Percentiles rank a stretch among this genome's conserved stretches.
Evolutionary conservation across 2,113 vertebrate genomes (phyloP).

Genomic region (Suncus etruscus): DNA sequence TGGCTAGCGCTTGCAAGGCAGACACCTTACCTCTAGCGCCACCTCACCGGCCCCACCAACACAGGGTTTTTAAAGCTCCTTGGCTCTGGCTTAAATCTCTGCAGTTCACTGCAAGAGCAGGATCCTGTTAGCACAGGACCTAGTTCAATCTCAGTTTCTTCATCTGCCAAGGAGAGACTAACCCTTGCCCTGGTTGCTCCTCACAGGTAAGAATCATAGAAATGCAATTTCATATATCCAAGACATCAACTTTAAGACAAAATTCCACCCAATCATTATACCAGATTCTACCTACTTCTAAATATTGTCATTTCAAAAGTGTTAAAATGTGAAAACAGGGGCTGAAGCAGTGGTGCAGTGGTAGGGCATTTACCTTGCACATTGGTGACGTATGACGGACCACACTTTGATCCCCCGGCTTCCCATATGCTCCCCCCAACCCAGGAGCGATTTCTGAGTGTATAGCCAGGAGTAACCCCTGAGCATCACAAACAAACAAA

Average conservation of each 20-base stretch:
- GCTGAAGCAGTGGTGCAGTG: too few species aligned
- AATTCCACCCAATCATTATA: constrained; percentile 15
- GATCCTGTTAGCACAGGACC: not conserved
- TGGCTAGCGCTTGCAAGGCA: too few species aligned
- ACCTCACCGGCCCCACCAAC: too few species aligned
- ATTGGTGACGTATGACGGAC: too few species aligned
- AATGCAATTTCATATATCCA: constrained; percentile 3
- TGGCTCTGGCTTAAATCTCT: not conserved
- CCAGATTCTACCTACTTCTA: not conserved
- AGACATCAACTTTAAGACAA: constrained; percentile 41
- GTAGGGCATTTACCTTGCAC: too few species aligned
- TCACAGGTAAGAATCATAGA: not conserved
- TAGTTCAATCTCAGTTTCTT: constrained; percentile 3
- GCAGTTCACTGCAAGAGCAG: not conserved
- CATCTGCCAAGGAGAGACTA: constrained; percentile 18
- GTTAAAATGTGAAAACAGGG: constrained; percentile 24
- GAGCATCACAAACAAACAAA: too few species aligned
- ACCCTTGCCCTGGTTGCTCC: not conserved
- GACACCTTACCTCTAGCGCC: too few species aligned
- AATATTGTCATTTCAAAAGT: constrained; percentile 28
- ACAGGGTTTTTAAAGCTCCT: not conserved
- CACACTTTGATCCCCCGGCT: too few species aligned
- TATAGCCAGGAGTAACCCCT: too few species aligned
- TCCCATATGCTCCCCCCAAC: too few species aligned
- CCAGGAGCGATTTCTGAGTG: too few species aligned